Percentiles rank a stretch among this genome's conserved stretches.
Evolutionary conservation across 2,888 invertebrate species (phyloP).

Genomic region (Trachelus stipa): DNA sequence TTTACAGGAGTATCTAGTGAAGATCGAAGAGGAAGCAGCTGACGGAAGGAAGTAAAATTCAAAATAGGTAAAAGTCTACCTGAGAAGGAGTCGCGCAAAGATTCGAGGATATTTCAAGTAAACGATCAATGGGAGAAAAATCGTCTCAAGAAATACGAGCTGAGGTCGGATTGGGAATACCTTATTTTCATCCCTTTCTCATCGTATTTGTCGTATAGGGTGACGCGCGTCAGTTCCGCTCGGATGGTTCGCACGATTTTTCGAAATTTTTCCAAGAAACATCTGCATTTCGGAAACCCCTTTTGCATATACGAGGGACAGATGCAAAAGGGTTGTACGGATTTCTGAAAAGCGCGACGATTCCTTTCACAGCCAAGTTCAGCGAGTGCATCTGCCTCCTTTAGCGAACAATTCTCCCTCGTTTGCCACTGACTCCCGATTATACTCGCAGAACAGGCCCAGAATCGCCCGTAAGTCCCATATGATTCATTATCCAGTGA

Average conservation of each 20-base stretch:
- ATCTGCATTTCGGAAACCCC: constrained; percentile 55
- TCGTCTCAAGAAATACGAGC: constrained; percentile 3
- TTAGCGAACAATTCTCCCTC: not conserved
- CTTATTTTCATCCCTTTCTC: not conserved
- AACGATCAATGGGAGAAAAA: not conserved
- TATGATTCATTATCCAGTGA: not conserved
- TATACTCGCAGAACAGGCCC: not conserved
- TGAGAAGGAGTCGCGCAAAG: not conserved
- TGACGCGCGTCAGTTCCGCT: constrained; percentile 44
- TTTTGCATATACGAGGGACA: constrained; percentile 42
- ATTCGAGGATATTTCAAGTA: not conserved
- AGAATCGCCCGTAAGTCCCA: not conserved
- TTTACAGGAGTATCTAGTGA: not conserved
- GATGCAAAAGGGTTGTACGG: constrained; percentile 33
- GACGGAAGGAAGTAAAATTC: not conserved
- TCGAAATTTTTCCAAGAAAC: constrained; percentile 31
- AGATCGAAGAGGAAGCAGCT: not conserved
- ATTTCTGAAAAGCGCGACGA: constrained; percentile 8
- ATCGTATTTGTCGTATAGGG: not conserved
- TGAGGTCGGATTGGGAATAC: constrained; percentile 25
- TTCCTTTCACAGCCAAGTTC: not conserved
- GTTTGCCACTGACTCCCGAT: not conserved
- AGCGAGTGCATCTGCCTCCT: constrained; percentile 5
- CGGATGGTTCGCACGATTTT: constrained; percentile 40
- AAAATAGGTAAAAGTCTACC: not conserved